Evolutionary conservation across 2,113 vertebrate species (phyloP).

Genomic region (Gambusia affinis): DNA sequence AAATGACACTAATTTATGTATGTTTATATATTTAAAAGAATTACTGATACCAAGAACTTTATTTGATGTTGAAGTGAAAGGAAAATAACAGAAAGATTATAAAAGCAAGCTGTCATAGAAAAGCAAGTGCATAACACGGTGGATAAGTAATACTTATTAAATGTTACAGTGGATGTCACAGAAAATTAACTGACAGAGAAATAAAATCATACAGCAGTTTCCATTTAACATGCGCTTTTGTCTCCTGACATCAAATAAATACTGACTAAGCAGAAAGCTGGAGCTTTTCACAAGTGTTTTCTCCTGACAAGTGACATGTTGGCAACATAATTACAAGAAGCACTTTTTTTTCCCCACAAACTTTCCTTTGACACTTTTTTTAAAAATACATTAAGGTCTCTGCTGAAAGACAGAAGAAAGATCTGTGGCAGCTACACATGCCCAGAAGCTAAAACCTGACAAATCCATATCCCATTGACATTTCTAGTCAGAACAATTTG

Average conservation of each 20-base stretch:
- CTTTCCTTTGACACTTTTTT: neutral
- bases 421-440: slow-evolving; percentile 4
- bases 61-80: neutral
- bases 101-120: neutral
- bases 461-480: slow-evolving; percentile 25
- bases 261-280: neutral
- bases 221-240: neutral
- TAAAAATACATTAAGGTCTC: neutral
- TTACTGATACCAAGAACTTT: neutral
- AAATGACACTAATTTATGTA: neutral
- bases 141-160: too few relatives aligned
- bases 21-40: neutral
- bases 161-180: neutral
- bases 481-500: slow-evolving; percentile 32
- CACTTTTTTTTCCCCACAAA: neutral
- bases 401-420: slow-evolving; percentile 6
- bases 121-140: neutral
- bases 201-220: neutral
- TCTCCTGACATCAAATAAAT: neutral
- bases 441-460: slow-evolving; percentile 12
- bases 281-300: neutral
- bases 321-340: neutral
- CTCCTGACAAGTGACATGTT: slow-evolving; percentile 13
- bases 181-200: neutral
- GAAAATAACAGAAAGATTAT: neutral